Evolutionary conservation across 2,113 vertebrate genomes (phyloP).

Genomic region (Chloroceryle aenea): DNA sequence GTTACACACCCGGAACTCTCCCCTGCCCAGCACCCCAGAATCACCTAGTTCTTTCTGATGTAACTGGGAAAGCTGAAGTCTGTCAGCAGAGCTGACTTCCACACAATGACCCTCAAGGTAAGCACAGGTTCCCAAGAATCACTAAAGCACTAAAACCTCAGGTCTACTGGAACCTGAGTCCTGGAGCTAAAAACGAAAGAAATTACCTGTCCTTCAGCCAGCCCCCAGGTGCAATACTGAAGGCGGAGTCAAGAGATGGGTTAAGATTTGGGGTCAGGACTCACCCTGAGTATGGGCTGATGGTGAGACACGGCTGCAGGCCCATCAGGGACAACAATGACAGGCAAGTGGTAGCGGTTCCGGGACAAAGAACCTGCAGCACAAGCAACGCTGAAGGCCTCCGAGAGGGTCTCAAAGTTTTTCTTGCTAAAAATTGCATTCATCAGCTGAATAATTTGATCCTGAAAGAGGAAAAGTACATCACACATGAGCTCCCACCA

Average conservation of each 20-base stretch:
- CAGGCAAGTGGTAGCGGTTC: constrained; percentile 91
- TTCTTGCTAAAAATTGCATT: constrained; percentile 98
- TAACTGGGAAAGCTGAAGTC: background rate
- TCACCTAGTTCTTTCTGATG: background rate
- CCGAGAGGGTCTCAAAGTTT: constrained; percentile 88
- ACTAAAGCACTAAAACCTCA: background rate
- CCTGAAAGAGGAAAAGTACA: constrained; percentile 74
- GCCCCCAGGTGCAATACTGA: background rate
- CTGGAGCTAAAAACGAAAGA: background rate
- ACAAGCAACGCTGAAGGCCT: constrained; percentile 91
- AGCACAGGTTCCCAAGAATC: background rate
- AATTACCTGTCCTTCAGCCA: background rate
- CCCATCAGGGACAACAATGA: constrained; percentile 85
- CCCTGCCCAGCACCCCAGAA: background rate
- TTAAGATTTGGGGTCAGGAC: background rate
- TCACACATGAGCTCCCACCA: background rate
- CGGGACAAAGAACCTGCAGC: constrained; percentile 86
- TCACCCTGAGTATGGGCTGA: constrained; percentile 88
- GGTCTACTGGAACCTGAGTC: background rate
- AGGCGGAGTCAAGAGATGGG: background rate
- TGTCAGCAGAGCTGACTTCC: background rate
- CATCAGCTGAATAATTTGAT: constrained; percentile 94
- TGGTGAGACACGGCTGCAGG: constrained; percentile 89
- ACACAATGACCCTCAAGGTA: background rate
- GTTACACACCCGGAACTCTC: background rate